Evolutionary conservation across 1,140 invertebrate genomes (phyloP).

Genomic region (Atopsyche davidsoni): DNA sequence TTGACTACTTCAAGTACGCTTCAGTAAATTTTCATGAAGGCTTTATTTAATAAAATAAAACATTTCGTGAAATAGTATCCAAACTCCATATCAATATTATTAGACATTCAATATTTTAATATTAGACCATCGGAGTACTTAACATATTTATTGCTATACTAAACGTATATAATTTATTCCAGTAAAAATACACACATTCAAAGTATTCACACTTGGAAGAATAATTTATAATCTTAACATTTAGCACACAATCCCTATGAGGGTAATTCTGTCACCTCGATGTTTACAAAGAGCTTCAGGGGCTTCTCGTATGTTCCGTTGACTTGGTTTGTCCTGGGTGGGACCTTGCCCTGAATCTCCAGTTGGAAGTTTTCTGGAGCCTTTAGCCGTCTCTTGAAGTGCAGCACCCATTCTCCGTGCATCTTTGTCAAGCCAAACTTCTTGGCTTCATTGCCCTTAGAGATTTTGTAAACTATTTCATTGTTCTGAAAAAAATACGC

Average conservation of each 20-base stretch:
- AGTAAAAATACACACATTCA: too few species aligned
- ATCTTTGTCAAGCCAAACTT: slow-evolving; percentile 60
- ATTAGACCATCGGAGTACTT: too few species aligned
- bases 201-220: too few species aligned
- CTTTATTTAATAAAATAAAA: too few species aligned
- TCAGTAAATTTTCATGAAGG: too few species aligned
- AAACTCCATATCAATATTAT: too few species aligned
- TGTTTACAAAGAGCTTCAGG: slow-evolving; percentile 32
- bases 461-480: slow-evolving; percentile 60
- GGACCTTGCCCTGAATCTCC: slow-evolving; percentile 50
- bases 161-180: too few species aligned
- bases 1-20: too few species aligned
- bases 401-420: slow-evolving; percentile 57
- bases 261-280: slow-evolving; percentile 22
- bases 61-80: too few species aligned
- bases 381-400: slow-evolving; percentile 55
- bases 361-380: slow-evolving; percentile 51
- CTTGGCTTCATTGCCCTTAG: slow-evolving; percentile 57
- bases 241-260: slow-evolving; percentile 14
- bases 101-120: too few species aligned
- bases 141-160: too few species aligned
- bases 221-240: slow-evolving; percentile 2
- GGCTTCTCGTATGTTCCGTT: slow-evolving; percentile 49
- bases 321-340: slow-evolving; percentile 31
- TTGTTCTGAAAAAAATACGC: slow-evolving; percentile 41